Evolutionary conservation across 2,888 invertebrate genomes (phyloP).

Genomic region (Caenorhabditis afra): DNA sequence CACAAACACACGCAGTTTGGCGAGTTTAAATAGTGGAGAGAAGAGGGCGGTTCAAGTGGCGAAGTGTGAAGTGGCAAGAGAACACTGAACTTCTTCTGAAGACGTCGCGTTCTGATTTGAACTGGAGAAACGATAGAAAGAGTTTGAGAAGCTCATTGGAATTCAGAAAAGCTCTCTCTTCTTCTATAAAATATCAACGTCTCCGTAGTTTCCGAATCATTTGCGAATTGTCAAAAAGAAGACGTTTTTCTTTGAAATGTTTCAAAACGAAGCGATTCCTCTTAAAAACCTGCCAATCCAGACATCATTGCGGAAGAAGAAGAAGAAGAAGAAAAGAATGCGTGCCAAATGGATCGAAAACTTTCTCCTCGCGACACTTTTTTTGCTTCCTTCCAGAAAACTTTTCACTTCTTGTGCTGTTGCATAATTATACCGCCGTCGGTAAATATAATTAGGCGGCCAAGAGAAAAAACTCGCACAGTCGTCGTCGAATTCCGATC

Average conservation of each 20-base stretch:
- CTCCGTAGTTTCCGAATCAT: neutral
- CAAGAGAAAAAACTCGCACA: conserved; percentile 7
- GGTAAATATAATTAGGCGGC: conserved; percentile 23
- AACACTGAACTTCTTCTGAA: conserved; percentile 4
- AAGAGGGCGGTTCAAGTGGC: no score
- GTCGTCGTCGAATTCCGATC: neutral
- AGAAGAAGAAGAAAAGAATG: no score
- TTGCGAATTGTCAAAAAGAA: no score
- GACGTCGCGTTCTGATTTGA: no score
- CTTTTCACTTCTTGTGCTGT: conserved; percentile 14
- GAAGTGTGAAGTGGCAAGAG: conserved; percentile 4
- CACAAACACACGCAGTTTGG: no score
- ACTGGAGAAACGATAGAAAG: no score
- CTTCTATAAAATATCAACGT: no score
- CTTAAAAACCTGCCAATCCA: conserved; percentile 1
- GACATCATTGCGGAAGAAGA: conserved; percentile 10
- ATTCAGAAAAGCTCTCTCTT: no score
- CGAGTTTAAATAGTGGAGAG: no score
- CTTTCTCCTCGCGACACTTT: neutral
- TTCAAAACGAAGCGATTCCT: conserved; percentile 2
- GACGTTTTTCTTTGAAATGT: neutral
- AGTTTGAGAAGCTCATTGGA: no score
- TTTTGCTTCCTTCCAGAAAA: neutral
- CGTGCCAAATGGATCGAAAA: conserved; percentile 10
- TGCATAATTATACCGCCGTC: conserved; percentile 14